These are phyloP conservation scores for Fulica atra DNA, from an alignment of 2,113 vertebrate species.

Conservation along the genomic window DNA sequence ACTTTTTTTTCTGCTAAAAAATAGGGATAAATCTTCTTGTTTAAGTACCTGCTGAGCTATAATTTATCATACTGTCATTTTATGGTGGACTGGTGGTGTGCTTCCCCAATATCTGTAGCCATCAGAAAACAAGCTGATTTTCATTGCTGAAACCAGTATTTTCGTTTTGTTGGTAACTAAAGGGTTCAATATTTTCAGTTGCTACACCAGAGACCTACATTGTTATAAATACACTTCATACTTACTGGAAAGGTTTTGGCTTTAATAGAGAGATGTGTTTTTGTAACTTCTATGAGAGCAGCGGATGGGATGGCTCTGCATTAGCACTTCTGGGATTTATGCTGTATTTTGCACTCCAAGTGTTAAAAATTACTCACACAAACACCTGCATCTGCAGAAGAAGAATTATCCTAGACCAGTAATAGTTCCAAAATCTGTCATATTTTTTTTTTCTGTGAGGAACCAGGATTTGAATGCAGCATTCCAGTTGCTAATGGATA, in stretches of 20 bases:
- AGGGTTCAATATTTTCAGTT: neutral
- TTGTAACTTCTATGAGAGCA: neutral
- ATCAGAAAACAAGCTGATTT: neutral
- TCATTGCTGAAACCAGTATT: neutral
- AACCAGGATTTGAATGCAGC: slow-evolving; percentile 18
- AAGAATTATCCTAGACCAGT: slow-evolving; percentile 8
- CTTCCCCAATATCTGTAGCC: neutral
- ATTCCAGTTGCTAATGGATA: slow-evolving; percentile 62
- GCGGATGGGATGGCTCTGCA: neutral
- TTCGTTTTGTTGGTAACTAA: neutral
- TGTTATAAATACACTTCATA: neutral
- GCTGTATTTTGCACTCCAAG: neutral
- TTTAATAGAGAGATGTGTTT: neutral
- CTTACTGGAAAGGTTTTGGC: neutral
- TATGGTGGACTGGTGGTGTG: neutral
- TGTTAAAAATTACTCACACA: neutral
- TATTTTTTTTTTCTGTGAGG: neutral
- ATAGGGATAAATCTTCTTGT: neutral
- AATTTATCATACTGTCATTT: neutral
- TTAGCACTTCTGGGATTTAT: neutral
- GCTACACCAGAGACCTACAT: neutral
- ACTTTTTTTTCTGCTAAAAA: neutral
- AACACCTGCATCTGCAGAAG: neutral
- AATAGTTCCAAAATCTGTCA: slow-evolving; percentile 13
- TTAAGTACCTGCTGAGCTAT: neutral